Evolutionary conservation across 2,888 invertebrate genomes (phyloP).

Genomic region (Aphidoletes aphidimyza): DNA sequence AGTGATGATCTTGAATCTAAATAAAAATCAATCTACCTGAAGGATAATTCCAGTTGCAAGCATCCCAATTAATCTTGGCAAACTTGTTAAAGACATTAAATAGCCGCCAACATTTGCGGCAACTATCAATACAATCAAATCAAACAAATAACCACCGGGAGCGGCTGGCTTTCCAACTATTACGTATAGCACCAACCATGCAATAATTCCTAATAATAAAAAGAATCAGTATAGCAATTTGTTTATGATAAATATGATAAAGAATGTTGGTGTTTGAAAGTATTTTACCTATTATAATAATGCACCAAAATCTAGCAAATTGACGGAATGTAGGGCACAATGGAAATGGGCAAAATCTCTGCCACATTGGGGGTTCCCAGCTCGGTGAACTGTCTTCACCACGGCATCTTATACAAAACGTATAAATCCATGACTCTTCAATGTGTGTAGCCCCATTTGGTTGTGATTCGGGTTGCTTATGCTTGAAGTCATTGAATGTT

Average conservation of each 20-base stretch:
- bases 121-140: conserved; percentile 78
- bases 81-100: conserved; percentile 79
- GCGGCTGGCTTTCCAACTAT: conserved; percentile 82
- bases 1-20: no score
- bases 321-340: conserved; percentile 87
- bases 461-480: not conserved
- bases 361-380: conserved; percentile 86
- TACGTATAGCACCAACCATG: conserved; percentile 82
- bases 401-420: conserved; percentile 82
- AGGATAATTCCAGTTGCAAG: conserved; percentile 81
- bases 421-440: conserved; percentile 80
- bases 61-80: conserved; percentile 90
- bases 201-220: conserved; percentile 75
- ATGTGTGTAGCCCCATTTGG: conserved; percentile 60
- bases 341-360: conserved; percentile 83
- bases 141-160: conserved; percentile 85
- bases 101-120: conserved; percentile 86
- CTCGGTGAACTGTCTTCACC: conserved; percentile 79
- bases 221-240: conserved; percentile 60
- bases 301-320: conserved; percentile 79
- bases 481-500: conserved; percentile 59
- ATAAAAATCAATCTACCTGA: conserved; percentile 63
- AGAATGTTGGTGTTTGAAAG: no score
- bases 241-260: not conserved
- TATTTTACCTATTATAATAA: conserved; percentile 76